A percentile compares a stretch with the other conserved stretches of the same genome.
These are phyloP conservation scores for Idaea dimidiata DNA, from an alignment of 2,888 invertebrate genomes.

Conservation along the genomic window DNA sequence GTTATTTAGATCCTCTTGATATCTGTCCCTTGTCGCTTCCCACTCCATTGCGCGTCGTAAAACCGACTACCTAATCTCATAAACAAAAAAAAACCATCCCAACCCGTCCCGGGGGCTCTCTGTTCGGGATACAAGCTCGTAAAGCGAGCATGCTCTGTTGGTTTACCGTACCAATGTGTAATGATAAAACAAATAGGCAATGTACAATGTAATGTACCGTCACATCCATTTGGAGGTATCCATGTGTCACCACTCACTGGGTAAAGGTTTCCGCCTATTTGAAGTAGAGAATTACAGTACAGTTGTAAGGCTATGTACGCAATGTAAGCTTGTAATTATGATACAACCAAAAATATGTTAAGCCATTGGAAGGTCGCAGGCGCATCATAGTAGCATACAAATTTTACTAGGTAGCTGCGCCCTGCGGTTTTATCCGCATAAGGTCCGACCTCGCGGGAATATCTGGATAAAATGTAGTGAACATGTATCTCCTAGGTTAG, in stretches of 20 bases:
- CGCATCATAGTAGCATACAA: too few species aligned
- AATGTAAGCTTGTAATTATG: too few species aligned
- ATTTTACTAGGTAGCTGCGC: too few species aligned
- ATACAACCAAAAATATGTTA: too few species aligned
- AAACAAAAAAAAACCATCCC: neutral
- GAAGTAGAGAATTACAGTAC: neutral
- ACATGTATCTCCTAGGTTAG: too few species aligned
- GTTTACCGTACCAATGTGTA: neutral
- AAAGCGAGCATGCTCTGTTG: neutral
- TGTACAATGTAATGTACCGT: conserved; percentile 1
- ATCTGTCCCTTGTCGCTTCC: neutral
- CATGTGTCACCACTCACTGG: neutral
- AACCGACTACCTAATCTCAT: conserved; percentile 1
- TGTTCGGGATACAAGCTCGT: neutral
- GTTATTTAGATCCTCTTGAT: neutral
- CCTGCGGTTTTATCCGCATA: too few species aligned
- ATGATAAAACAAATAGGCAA: conserved; percentile 1
- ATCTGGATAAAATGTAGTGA: too few species aligned
- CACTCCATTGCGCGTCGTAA: neutral
- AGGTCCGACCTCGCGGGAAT: too few species aligned
- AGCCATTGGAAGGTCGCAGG: too few species aligned
- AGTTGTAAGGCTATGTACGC: neutral
- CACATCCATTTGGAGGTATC: neutral
- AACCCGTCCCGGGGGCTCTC: neutral
- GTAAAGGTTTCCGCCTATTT: neutral